Conservation (phyloP, 2,888 invertebrate species). For the Drosophila borborema region DNA sequence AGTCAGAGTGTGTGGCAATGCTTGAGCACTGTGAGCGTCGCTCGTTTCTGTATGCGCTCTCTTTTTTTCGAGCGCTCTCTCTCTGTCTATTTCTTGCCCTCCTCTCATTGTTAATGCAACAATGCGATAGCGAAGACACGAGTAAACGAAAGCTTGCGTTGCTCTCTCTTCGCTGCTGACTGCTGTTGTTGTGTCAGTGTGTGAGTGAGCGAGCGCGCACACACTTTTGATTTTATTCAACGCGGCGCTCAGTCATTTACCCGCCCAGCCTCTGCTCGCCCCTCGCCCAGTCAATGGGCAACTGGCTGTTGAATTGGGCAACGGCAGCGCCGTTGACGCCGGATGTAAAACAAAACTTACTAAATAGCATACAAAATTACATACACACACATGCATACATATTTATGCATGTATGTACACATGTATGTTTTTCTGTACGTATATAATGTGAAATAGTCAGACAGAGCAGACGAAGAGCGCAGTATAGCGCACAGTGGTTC, state of each 20-base stretch:
- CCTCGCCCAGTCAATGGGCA: constrained; percentile 11
- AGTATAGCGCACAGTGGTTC: constrained; percentile 49
- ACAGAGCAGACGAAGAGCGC: constrained; percentile 28
- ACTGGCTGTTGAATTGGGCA: constrained; percentile 72
- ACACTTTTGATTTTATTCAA: constrained; percentile 77
- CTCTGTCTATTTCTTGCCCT: not conserved
- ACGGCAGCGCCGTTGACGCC: constrained; percentile 72
- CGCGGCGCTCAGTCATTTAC: constrained; percentile 29
- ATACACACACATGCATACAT: constrained; percentile 16
- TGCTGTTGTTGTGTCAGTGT: constrained; percentile 27
- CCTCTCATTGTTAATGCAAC: constrained; percentile 56
- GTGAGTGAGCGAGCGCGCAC: constrained; percentile 47
- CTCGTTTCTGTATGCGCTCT: constrained; percentile 22
- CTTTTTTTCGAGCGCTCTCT: constrained; percentile 9
- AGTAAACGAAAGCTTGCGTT: constrained; percentile 63
- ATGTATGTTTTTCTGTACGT: constrained; percentile 25
- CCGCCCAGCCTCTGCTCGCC: constrained; percentile 1
- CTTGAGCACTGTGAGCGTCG: constrained; percentile 35
- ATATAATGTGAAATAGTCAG: constrained; percentile 56
- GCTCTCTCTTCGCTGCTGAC: constrained; percentile 50
- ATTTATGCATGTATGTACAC: constrained; percentile 14
- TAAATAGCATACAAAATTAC: constrained; percentile 72
- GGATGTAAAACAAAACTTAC: constrained; percentile 80
- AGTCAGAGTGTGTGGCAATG: constrained; percentile 73
- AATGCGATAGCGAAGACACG: constrained; percentile 52